Evolutionary conservation across 2,888 invertebrate species (phyloP).

Genomic region (Tineola bisselliella): DNA sequence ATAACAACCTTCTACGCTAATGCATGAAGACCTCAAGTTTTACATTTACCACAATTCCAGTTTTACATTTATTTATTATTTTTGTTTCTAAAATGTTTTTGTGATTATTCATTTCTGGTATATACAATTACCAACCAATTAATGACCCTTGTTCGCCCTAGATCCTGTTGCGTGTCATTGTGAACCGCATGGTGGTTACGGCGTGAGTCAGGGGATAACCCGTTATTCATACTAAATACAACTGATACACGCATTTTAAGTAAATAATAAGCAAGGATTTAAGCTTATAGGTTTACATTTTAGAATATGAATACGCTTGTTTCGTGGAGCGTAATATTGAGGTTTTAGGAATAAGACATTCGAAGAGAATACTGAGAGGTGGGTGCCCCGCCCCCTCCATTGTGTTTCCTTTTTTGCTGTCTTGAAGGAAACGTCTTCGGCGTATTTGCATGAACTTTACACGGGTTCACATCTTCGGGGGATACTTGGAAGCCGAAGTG

Average conservation of each 20-base stretch:
- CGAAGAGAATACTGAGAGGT: slow-evolving; percentile 5
- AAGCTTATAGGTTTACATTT: background rate
- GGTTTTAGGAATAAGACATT: slow-evolving; percentile 13
- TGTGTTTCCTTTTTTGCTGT: slow-evolving; percentile 14
- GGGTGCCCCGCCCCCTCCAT: slow-evolving; percentile 6
- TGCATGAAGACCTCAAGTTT: slow-evolving; percentile 32
- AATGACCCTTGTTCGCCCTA: background rate
- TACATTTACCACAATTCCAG: background rate
- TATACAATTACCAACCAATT: background rate
- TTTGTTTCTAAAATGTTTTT: background rate
- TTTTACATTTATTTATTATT: background rate
- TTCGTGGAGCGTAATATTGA: background rate
- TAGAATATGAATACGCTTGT: background rate
- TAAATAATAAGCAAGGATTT: too few species aligned
- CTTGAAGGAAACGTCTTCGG: slow-evolving; percentile 14
- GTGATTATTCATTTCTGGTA: background rate
- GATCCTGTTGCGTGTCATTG: background rate
- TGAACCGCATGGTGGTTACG: background rate
- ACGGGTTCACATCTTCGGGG: slow-evolving; percentile 12
- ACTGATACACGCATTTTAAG: background rate
- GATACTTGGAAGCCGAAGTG: slow-evolving; percentile 11
- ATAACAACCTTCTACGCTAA: slow-evolving; percentile 45
- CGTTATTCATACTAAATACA: background rate
- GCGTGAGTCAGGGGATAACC: background rate
- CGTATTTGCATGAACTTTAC: slow-evolving; percentile 17